Evolutionary conservation across 2,113 vertebrate species (phyloP).

Genomic region (Agelaius phoeniceus): DNA sequence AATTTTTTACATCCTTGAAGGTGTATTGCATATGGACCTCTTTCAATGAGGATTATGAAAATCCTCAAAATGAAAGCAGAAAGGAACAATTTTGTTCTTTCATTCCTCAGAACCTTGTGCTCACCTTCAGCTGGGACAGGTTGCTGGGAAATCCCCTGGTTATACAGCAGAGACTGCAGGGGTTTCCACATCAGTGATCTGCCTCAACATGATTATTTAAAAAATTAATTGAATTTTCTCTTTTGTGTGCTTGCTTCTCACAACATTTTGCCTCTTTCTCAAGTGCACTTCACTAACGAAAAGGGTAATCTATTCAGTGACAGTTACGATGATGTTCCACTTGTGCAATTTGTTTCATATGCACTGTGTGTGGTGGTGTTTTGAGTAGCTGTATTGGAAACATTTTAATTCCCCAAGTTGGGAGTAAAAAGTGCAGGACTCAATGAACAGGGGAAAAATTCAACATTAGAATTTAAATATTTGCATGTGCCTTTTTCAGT

Average conservation of each 20-base stretch:
- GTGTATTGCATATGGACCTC: accelerated
- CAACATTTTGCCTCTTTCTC: not conserved
- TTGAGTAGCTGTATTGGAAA: not conserved
- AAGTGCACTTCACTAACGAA: not conserved
- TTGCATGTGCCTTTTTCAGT: not conserved
- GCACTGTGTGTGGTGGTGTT: not conserved
- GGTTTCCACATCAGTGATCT: not conserved
- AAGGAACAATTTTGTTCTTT: not conserved
- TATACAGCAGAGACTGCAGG: not conserved
- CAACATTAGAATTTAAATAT: constrained; percentile 5
- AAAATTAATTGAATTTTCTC: not conserved
- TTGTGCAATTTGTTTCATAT: not conserved
- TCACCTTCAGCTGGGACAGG: not conserved
- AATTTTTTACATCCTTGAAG: not conserved
- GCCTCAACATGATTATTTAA: not conserved
- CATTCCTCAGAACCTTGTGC: not conserved
- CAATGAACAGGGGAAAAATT: not conserved
- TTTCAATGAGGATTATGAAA: not conserved
- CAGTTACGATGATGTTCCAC: not conserved
- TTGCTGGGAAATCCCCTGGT: not conserved
- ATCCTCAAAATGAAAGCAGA: not conserved
- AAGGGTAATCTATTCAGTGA: not conserved
- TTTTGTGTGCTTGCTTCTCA: not conserved
- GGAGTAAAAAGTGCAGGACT: not conserved
- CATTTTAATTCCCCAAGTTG: not conserved